phyloP scores from a whole-genome alignment of 1,140 invertebrate species.

The Trachelipus rathkii region DNA sequence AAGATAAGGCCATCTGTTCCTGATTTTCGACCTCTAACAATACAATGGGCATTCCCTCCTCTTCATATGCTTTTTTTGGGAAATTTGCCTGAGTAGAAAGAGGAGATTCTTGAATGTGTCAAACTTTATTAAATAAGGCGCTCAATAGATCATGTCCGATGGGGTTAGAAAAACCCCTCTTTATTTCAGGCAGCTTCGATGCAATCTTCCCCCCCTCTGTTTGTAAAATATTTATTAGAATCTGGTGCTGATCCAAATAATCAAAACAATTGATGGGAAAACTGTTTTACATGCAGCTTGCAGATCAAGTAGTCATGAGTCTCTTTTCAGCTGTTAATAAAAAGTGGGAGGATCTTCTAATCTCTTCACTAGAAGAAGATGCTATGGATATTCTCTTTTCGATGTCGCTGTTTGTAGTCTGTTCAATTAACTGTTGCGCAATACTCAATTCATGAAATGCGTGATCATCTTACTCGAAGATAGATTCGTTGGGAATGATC shows the following conservation, averaged over 20 bases:
- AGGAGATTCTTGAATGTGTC: constrained; percentile 1
- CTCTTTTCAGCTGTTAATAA: constrained; percentile 27
- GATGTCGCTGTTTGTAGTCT: constrained; percentile 33
- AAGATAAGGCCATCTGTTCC: background rate
- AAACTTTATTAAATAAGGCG: constrained; percentile 22
- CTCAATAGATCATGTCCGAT: constrained; percentile 25
- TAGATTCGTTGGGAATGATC: constrained; percentile 27
- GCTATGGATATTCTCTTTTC: constrained; percentile 32
- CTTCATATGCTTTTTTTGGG: constrained; percentile 11
- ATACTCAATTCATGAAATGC: constrained; percentile 34
- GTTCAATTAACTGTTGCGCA: constrained; percentile 39
- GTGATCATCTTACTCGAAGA: constrained; percentile 40
- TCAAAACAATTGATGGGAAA: constrained; percentile 23
- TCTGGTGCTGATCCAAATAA: constrained; percentile 27
- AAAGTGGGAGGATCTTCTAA: constrained; percentile 9
- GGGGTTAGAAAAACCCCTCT: constrained; percentile 27
- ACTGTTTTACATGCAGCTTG: constrained; percentile 38
- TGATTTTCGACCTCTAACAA: background rate
- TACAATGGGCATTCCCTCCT: constrained; percentile 27
- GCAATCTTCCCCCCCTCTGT: constrained; percentile 6
- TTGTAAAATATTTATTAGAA: constrained; percentile 28
- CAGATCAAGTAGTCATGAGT: constrained; percentile 20
- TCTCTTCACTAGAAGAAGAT: constrained; percentile 18
- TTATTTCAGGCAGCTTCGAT: constrained; percentile 30
- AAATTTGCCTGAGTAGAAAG: constrained; percentile 19